phyloP scores from a whole-genome alignment of 35 echinoderm and acorn worm species.

The Nesometra sesokonis region DNA sequence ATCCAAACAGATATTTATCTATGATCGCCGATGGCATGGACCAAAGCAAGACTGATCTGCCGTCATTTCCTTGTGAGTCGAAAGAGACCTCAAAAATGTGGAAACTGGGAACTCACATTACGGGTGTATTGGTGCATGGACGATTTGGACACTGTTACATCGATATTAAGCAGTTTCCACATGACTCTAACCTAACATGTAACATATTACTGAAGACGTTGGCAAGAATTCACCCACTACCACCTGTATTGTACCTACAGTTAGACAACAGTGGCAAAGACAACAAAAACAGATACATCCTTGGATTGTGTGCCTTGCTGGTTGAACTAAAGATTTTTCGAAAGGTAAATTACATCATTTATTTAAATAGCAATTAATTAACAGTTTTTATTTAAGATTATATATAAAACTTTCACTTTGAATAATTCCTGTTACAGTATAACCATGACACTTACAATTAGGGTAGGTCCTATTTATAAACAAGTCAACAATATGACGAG shows the following conservation, averaged over 20 bases:
- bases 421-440: no score
- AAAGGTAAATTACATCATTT: slow-evolving; percentile 10
- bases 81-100: slow-evolving; percentile 1
- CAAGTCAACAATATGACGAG: no score
- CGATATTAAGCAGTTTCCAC: slow-evolving; percentile 24
- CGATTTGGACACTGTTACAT: slow-evolving; percentile 5
- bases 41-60: slow-evolving; percentile 25
- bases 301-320: slow-evolving; percentile 11
- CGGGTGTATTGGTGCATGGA: slow-evolving; percentile 29
- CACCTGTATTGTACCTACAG: slow-evolving; percentile 14
- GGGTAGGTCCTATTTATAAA: no score
- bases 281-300: slow-evolving; percentile 37
- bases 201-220: slow-evolving; percentile 11
- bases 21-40: slow-evolving; percentile 50
- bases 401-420: no score
- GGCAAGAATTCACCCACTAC: neutral
- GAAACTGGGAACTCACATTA: slow-evolving; percentile 25
- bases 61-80: neutral
- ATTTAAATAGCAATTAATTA: neutral
- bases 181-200: slow-evolving; percentile 18
- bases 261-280: slow-evolving; percentile 30
- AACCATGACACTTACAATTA: no score
- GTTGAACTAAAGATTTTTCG: slow-evolving; percentile 31
- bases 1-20: slow-evolving; percentile 21
- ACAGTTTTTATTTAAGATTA: no score